phyloP scores from a whole-genome alignment of 2,888 invertebrate genomes.

The Odontocolon sp. region DNA sequence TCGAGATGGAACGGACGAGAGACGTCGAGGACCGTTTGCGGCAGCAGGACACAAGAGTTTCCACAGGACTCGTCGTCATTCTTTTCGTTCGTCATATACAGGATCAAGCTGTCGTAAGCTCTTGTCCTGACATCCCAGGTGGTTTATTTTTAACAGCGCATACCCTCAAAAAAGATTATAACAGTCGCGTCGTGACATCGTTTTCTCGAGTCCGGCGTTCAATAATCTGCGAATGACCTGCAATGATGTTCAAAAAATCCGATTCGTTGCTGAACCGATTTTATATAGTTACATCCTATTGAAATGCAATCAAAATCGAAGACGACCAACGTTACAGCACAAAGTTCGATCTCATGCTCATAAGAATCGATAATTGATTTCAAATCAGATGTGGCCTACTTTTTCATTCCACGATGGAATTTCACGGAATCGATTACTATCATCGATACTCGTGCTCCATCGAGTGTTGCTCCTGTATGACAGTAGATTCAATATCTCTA shows the following conservation, averaged over 20 bases:
- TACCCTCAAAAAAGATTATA: constrained; percentile 33
- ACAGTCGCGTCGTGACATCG: constrained; percentile 24
- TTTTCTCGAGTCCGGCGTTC: neutral
- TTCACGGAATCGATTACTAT: constrained; percentile 49
- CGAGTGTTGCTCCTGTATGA: constrained; percentile 16
- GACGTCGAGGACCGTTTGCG: constrained; percentile 51
- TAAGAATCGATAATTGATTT: constrained; percentile 26
- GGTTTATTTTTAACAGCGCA: constrained; percentile 26
- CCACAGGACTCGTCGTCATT: constrained; percentile 63
- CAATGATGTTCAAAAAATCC: neutral
- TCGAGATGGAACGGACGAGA: constrained; percentile 41
- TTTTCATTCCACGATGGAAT: constrained; percentile 28
- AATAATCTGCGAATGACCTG: no score
- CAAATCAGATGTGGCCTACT: constrained; percentile 43
- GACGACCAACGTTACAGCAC: neutral
- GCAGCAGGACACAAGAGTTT: constrained; percentile 67
- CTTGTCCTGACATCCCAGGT: constrained; percentile 33
- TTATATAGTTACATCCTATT: neutral
- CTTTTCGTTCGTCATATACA: constrained; percentile 45
- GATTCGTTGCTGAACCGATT: neutral
- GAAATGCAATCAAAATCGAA: neutral
- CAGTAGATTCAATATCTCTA: constrained; percentile 16
- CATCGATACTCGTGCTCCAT: constrained; percentile 2
- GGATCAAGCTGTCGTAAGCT: constrained; percentile 39
- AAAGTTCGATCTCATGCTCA: neutral